Evolutionary conservation across 2,888 invertebrate species (phyloP), one percentile per base, ranked within the genome.

Genomic region (Stegophylla sp.): DNA sequence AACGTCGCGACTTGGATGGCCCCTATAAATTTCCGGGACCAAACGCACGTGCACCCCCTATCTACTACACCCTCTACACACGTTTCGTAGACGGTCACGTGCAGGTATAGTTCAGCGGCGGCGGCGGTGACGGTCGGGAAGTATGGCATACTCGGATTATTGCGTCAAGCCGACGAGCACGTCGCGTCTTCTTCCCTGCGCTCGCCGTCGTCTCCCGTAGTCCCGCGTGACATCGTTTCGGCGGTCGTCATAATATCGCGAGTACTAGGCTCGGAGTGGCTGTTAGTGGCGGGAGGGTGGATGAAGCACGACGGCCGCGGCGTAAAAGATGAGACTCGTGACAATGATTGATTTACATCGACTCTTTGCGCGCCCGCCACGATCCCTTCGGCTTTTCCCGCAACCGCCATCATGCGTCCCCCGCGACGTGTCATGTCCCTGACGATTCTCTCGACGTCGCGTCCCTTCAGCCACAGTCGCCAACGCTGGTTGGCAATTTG

Each of bases 311-410:
- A 10, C 28, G 56, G 43, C 56, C 1, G 23, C 4, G 10, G 10
- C 23, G 48, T 48, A 56, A 17, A 61, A 73, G 45, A 45, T 61
- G 45, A 26, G 61, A 26, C 66, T 56, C n/a, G 74, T 69, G 79
- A 79, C 79, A 79, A 71, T 79, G 79, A 79, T 79, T 71, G 79
- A 79, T 79, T 79, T 51, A 61, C 79, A 63, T 79, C 34, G 77
- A 23, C 69, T 69, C 17, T 7, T 12, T 10, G 17, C 53, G 26
- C 41, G 20, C 48, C 9, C 12, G n/a, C 10, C 17, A 10, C 45
- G 23, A n/a, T 2, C 28, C n/a, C 12, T 7, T 43, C 56, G 43
- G 1, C 17, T 2, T 45, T 2, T 4, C 51, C 51, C 51, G 9
- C 17, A 13, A 1, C 12, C 34, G 1, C 26, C 20, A 15, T 20